Conservation (phyloP, 1,140 invertebrate genomes). For the Caenorhabditis latens region DNA sequence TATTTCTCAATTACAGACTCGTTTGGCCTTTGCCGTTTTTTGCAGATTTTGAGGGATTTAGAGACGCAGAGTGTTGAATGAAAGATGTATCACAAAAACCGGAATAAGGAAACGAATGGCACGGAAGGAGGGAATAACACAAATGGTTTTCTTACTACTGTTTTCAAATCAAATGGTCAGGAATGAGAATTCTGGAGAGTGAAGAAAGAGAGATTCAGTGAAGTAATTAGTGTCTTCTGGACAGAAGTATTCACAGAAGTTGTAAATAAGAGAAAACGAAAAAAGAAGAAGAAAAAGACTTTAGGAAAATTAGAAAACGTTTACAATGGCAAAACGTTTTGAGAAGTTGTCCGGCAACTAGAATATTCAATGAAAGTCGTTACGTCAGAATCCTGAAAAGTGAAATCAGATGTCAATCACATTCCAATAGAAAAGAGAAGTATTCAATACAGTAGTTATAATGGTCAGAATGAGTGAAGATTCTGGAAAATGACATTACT, state of each 20-base stretch:
- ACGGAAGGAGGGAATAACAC: not conserved
- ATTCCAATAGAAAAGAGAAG: not conserved
- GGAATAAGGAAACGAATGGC: not conserved
- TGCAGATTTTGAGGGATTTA: slow-evolving; percentile 34
- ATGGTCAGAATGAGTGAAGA: too few relatives aligned
- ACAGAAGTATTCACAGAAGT: not conserved
- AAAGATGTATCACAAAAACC: not conserved
- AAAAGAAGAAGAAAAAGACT: not conserved
- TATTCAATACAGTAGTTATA: too few relatives aligned
- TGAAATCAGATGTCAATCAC: slow-evolving; percentile 29
- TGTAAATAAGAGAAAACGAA: too few relatives aligned
- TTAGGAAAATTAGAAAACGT: not conserved
- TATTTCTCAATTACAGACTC: slow-evolving; percentile 34
- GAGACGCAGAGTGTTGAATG: not conserved
- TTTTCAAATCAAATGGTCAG: not conserved
- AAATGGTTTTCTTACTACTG: not conserved
- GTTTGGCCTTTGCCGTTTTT: slow-evolving; percentile 7
- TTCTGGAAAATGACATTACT: too few relatives aligned
- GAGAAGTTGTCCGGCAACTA: not conserved
- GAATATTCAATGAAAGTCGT: not conserved
- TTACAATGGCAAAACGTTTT: not conserved
- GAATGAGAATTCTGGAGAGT: not conserved
- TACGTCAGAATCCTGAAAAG: slow-evolving; percentile 34
- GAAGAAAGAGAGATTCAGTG: not conserved
- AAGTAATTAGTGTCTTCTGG: slow-evolving; percentile 13